Base-by-base conservation (phyloP, 2,113 vertebrate species). In the Pithys albifrons region DNA sequence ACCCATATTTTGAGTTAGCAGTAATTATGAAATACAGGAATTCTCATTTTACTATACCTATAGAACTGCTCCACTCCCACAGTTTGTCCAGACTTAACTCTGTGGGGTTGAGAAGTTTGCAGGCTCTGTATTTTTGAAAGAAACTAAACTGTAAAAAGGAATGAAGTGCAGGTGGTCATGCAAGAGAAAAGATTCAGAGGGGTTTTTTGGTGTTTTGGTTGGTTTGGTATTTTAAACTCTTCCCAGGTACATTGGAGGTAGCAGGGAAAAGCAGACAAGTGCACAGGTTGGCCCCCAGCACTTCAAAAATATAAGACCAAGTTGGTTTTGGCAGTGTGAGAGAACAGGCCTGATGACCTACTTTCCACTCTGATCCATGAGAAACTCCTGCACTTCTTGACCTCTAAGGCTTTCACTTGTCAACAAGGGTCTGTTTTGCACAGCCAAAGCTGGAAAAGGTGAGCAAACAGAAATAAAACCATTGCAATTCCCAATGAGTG, bases 1-100 rank as follows among this genome's bases (percentile, higher is more conserved):
- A 97, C 92, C 90, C 93, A 95, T 74, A 96, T 96, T 96, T 96
- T 37, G 73, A 92, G 66, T 71, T 92, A 70, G 67, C 64, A 55
- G 24, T 92, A 87, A 96, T 92, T 92, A 92, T 35, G 66, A 91
- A 87, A 87, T 78, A 12, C 0, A 91, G 39, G n/a, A 67, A 62
- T 91, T 89, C 48, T 91, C 31, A 0, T 89, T n/a, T 55, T 91
- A 11, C 51, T 61, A 3, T 18, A 85, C 28, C 54, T 10, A 3
- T 16, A 16, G 41, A 93, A 23, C n/a, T 64, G 9, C 57, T 49
- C 25, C 5, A 1, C 59, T 93, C 57, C 39, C 65, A 46, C n/a
- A n/a, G 2, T 35, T 88, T n/a, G 48, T 91, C 37, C 51, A 48
- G 59, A 71, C 48, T 46, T 52, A 61, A 31, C 17, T 54, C 17